Evolutionary conservation across 2,113 vertebrate species (phyloP).

Genomic region (Thalassarche chlororhynchos): DNA sequence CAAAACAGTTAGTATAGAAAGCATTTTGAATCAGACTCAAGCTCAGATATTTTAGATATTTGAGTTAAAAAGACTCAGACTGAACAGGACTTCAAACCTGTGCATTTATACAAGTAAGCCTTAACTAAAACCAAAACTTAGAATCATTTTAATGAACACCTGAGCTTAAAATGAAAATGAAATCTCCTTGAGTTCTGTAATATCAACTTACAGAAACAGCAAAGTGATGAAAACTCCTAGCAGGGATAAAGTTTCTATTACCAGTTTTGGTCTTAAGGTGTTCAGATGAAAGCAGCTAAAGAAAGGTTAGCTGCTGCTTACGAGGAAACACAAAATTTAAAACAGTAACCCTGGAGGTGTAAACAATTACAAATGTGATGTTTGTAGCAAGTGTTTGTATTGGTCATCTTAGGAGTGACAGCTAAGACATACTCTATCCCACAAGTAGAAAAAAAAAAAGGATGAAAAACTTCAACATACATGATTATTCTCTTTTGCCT

Average conservation of each 20-base stretch:
- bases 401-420: neutral
- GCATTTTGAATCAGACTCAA: neutral
- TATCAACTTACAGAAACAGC: neutral
- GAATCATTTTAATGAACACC: neutral
- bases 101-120: neutral
- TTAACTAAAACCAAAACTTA: neutral
- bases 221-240: neutral
- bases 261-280: neutral
- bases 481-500: neutral
- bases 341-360: neutral
- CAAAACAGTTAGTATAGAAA: neutral
- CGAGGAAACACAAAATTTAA: neutral
- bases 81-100: neutral
- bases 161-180: neutral
- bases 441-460: neutral
- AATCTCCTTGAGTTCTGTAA: neutral
- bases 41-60: neutral
- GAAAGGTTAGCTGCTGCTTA: neutral
- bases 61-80: neutral
- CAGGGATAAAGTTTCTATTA: neutral
- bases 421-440: neutral
- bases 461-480: neutral
- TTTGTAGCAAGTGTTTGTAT: neutral
- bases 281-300: neutral
- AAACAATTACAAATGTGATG: neutral